These are phyloP conservation scores for Neoseiulus cucumeris DNA, from an alignment of 1,140 invertebrate genomes.

Conservation along the genomic window DNA sequence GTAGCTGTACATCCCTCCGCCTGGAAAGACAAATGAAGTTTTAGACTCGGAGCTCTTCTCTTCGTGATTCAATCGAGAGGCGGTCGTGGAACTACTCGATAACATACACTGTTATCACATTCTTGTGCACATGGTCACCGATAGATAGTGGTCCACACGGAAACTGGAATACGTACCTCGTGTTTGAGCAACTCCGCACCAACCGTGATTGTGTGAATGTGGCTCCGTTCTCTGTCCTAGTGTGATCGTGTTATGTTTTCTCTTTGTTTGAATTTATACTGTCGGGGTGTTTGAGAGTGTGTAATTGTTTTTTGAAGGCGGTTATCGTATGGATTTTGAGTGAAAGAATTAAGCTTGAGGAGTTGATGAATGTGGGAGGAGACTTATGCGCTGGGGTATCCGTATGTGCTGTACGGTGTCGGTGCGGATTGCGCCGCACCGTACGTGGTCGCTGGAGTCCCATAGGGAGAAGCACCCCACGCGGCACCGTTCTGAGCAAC, in stretches of 20 bases:
- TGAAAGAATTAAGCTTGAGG: background rate
- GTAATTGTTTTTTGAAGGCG: background rate
- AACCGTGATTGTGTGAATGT: too few relatives aligned
- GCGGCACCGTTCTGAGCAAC: conserved; percentile 4
- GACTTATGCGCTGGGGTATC: conserved; percentile 8
- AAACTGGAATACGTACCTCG: too few relatives aligned
- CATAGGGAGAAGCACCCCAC: background rate
- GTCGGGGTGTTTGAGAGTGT: background rate
- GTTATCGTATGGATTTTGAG: background rate
- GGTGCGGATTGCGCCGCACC: background rate
- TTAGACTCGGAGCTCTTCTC: too few relatives aligned
- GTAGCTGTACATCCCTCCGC: too few relatives aligned
- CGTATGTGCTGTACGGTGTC: conserved; percentile 1
- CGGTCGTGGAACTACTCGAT: too few relatives aligned
- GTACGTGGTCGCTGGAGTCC: background rate
- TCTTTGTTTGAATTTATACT: background rate
- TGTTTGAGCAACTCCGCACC: too few relatives aligned
- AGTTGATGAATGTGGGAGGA: background rate
- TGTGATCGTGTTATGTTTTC: background rate
- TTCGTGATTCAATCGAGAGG: too few relatives aligned
- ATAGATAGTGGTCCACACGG: too few relatives aligned
- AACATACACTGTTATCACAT: too few relatives aligned
- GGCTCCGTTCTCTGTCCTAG: background rate
- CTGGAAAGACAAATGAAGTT: too few relatives aligned
- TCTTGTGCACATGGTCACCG: too few relatives aligned